These are phyloP conservation scores for Sesia bembeciformis DNA, from an alignment of 2,888 invertebrate genomes.

Conservation along the genomic window DNA sequence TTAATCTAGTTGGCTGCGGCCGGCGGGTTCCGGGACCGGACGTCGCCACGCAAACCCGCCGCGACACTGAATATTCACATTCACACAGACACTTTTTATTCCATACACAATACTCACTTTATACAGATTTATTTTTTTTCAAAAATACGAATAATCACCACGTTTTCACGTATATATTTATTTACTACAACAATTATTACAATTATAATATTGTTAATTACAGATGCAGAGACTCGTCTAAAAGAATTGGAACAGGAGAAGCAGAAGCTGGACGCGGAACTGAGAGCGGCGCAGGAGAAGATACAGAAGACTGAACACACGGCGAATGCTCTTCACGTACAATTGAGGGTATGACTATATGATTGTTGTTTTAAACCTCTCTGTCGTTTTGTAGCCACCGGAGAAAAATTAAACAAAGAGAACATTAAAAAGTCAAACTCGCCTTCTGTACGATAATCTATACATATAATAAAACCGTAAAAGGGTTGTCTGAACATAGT, in stretches of 20 bases:
- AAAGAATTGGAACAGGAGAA: slow-evolving; percentile 82
- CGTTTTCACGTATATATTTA: background rate
- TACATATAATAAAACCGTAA: no score
- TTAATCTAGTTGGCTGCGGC: no score
- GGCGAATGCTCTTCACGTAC: slow-evolving; percentile 55
- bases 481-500: no score
- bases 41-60: no score
- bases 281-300: slow-evolving; percentile 80
- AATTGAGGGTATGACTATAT: slow-evolving; percentile 39
- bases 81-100: no score
- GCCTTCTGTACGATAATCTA: no score
- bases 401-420: no score
- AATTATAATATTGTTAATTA: slow-evolving; percentile 11
- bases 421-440: no score
- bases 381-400: no score
- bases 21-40: no score
- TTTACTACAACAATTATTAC: background rate
- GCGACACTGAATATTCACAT: no score
- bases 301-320: slow-evolving; percentile 79
- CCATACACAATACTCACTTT: background rate
- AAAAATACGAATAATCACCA: background rate
- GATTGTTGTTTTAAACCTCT: no score
- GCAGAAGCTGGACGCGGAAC: slow-evolving; percentile 79
- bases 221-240: slow-evolving; percentile 82
- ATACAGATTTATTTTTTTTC: background rate